Conservation (phyloP, 2,888 invertebrate species). For the Philereme vetulata region DNA sequence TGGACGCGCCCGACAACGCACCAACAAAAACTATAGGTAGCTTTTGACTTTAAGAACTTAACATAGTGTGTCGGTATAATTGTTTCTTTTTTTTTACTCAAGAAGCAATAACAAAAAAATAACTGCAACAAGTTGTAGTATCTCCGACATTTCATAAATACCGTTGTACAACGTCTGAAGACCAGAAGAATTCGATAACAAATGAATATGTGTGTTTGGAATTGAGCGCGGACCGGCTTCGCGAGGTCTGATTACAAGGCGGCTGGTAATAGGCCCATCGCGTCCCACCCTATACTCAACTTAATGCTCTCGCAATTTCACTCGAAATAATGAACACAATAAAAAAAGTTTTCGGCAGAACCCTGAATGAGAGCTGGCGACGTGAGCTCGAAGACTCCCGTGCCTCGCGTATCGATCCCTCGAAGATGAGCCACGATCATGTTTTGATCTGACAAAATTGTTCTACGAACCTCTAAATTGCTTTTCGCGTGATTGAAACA, state of each 20-base stretch:
- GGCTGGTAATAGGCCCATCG: conserved; percentile 71
- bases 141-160: conserved; percentile 7
- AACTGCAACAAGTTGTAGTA: background rate
- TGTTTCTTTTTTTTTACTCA: background rate
- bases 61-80: too few relatives aligned
- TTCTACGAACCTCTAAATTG: conserved; percentile 64
- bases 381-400: conserved; percentile 57
- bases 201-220: conserved; percentile 67
- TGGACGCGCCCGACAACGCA: background rate
- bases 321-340: conserved; percentile 80
- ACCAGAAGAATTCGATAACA: conserved; percentile 66
- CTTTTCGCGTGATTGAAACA: conserved; percentile 45
- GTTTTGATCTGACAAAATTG: conserved; percentile 60
- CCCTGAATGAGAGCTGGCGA: conserved; percentile 67
- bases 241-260: conserved; percentile 78
- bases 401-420: conserved; percentile 53
- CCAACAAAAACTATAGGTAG: background rate
- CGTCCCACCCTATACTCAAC: conserved; percentile 81
- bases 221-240: conserved; percentile 58
- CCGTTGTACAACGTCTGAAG: conserved; percentile 40
- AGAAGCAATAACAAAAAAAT: background rate
- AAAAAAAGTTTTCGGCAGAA: conserved; percentile 73
- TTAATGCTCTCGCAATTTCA: conserved; percentile 84
- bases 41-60: too few relatives aligned
- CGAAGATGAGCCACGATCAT: conserved; percentile 50